Base-by-base conservation (phyloP, 1,140 invertebrate species). In the Polyergus mexicanus region DNA sequence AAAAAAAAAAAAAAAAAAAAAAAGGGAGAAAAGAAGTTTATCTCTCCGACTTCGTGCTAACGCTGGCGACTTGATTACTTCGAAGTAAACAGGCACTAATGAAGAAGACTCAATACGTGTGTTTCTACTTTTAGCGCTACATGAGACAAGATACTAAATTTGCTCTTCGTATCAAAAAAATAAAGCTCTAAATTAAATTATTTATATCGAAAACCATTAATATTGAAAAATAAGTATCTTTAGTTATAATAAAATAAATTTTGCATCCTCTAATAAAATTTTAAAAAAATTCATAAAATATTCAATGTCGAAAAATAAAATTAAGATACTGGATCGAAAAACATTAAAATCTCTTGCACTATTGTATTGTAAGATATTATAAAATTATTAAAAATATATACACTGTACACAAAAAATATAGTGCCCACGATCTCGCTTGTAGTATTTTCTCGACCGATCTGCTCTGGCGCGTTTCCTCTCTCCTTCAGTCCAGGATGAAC, bases 111-210 rank as follows among this genome's bases (percentile, higher is more conserved):
- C 44, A 22, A 19, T 41, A 19, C 28, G 68, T 16, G n/a, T 47
- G 32, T 74, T 81, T 44, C 10, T 72, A 60, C 8, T 47, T n/a
- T 32, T 8, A 44, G 19, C 5, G 16, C 38, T 19, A 7, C 16
- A 22, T 76, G 7, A n/a, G 11, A 11, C n/a, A 7, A 13, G 10
- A 22, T 77, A 35, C 16, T 65, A n/a, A 41, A n/a, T 54, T n/a
- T 38, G 0, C 25, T 19, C 7, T 35, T 35, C 16, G 13, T 65
- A 38, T 51, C 2, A 32, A 32, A 32, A 22, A 62, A 28, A 62
- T 74, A 35, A 74, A 71, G 47, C 19, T 22, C 3, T 58, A 74
- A 74, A 58, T 58, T 58, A 25, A 3, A 41, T 58, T 51, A 51
- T 5, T 35, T 6, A 38, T 74, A 74, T 7, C 22, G 25, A 41